Evolutionary conservation across 2,888 invertebrate species (phyloP).

Genomic region (Drosophila mayaguana): DNA sequence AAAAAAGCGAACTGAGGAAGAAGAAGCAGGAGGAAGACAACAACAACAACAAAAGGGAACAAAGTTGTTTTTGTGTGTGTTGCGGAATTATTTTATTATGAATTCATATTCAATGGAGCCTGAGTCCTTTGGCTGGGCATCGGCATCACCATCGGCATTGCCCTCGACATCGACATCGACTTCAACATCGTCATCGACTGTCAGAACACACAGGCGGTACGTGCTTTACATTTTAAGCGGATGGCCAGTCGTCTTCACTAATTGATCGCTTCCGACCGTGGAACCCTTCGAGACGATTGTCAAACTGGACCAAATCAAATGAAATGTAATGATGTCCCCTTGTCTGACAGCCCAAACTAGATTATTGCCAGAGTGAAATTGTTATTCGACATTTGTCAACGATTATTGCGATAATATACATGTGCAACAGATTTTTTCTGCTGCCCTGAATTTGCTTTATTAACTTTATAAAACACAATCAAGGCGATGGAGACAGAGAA

Average conservation of each 20-base stretch:
- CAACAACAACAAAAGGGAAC: conserved; percentile 22
- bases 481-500: background rate
- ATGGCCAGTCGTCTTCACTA: conserved; percentile 80
- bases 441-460: background rate
- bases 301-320: conserved; percentile 66
- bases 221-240: conserved; percentile 84
- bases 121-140: background rate
- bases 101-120: conserved; percentile 71
- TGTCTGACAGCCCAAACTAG: conserved; percentile 62
- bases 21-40: background rate
- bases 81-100: conserved; percentile 68
- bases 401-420: conserved; percentile 56
- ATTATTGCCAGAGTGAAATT: conserved; percentile 48
- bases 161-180: background rate
- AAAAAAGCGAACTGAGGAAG: background rate
- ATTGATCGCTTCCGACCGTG: conserved; percentile 82
- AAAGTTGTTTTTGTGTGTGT: conserved; percentile 61
- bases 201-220: conserved; percentile 84
- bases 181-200: conserved; percentile 57
- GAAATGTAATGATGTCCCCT: conserved; percentile 71
- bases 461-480: background rate
- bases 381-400: conserved; percentile 60
- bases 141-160: background rate
- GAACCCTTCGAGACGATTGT: conserved; percentile 58
- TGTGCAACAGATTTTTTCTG: conserved; percentile 19